Base-by-base conservation (phyloP, 53 echinoderm and acorn worm species). In the Antedon mediterranea region DNA sequence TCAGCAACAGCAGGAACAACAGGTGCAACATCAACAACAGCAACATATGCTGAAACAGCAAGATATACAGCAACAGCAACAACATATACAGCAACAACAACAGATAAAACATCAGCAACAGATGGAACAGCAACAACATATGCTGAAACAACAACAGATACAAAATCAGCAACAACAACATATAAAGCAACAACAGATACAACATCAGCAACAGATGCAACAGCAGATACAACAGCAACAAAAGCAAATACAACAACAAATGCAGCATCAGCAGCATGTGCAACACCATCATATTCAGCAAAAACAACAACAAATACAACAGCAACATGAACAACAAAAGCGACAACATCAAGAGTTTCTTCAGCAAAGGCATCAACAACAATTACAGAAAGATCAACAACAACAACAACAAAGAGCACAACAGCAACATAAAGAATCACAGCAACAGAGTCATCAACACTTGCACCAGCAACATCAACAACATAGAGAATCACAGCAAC, bases 401-500 rank as follows among this genome's bases (percentile, higher is more conserved):
- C 32, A 14, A 13, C 32, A 14, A 33, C 32, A 77, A 27, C 77
- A 77, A 33, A 33, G 34, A 32, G 29, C 34, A 77, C 77, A 77
- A 77, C 77, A 77, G 1, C 41, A 31, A 31, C 77, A 77, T 11
- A 15, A 34, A 34, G 34, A 77, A 77, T 11, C 13, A 13, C 41
- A 7, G 13, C 5, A 41, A 13, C 41, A 41, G 41, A 5, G 13
- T 13, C 41, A 41, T 7, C 41, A 41, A 41, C 5, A 7, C 41
- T 41, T 41, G 41, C 41, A 41, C 5, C 41, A 41, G 34, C n/a
- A n/a, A 20, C 77, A 77, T 4, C 41, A 77, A 34, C 29, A 28
- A 20, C 41, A 77, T 13, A n/a, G n/a, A n/a, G n/a, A n/a, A n/a
- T n/a, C n/a, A n/a, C 77, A 77, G 34, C 41, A 77, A 32, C 77